Evolutionary conservation across 1,140 invertebrate species (phyloP).

Genomic region (Trachymyrmex septentrionalis): DNA sequence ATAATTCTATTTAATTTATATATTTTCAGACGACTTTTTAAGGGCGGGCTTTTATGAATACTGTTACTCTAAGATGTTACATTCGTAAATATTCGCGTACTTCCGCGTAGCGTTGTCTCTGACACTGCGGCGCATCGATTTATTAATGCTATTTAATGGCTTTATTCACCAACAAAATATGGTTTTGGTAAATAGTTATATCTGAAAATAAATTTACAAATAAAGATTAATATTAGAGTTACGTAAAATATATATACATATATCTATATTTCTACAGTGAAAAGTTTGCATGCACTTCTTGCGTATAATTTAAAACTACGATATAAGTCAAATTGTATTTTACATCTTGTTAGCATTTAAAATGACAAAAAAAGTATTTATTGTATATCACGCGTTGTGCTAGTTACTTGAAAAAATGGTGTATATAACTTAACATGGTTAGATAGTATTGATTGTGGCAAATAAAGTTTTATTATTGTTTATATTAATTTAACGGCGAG

Average conservation of each 20-base stretch:
- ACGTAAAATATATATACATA: neutral
- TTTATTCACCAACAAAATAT: slow-evolving; percentile 45
- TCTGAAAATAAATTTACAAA: slow-evolving; percentile 33
- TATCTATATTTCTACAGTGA: slow-evolving; percentile 21
- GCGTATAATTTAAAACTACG: slow-evolving; percentile 15
- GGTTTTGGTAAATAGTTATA: slow-evolving; percentile 58
- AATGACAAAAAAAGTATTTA: slow-evolving; percentile 29
- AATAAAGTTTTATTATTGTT: slow-evolving; percentile 57
- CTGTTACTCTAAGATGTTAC: neutral
- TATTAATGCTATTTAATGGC: slow-evolving; percentile 15
- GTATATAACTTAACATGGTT: slow-evolving; percentile 46
- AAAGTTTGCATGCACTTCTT: slow-evolving; percentile 46
- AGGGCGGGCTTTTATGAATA: too few species aligned
- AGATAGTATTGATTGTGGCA: slow-evolving; percentile 50
- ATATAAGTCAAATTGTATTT: slow-evolving; percentile 30
- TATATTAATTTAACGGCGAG: slow-evolving; percentile 39
- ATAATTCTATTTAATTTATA: too few species aligned
- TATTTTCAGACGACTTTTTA: too few species aligned
- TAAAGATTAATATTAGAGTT: slow-evolving; percentile 35
- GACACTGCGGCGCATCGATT: neutral
- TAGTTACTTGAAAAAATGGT: slow-evolving; percentile 29
- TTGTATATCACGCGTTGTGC: slow-evolving; percentile 24
- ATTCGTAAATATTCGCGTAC: slow-evolving; percentile 16
- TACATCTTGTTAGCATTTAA: slow-evolving; percentile 47
- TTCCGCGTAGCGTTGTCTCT: neutral